These are phyloP conservation scores for Pegea sp. DNA, from an alignment of 23 tunicate genomes.

Conservation along the genomic window DNA sequence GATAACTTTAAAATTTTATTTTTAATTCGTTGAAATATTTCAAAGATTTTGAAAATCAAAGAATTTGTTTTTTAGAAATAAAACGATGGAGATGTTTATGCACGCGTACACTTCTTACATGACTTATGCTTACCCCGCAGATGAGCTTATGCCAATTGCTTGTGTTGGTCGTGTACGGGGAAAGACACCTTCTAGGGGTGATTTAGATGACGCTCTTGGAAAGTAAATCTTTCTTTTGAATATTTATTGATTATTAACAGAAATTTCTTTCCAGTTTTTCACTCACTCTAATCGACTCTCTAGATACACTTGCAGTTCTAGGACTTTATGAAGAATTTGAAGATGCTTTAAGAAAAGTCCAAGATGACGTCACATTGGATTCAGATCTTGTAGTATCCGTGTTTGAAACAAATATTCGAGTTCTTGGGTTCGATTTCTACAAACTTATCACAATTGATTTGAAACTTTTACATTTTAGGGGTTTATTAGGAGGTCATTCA, in stretches of 20 bases:
- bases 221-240: slow-evolving; percentile 53
- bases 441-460: not conserved
- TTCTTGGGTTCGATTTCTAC: slow-evolving; percentile 49
- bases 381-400: slow-evolving; percentile 61
- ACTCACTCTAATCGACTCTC: slow-evolving; percentile 77
- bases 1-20: no score
- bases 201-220: slow-evolving; percentile 87
- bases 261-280: slow-evolving; percentile 26
- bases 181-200: slow-evolving; percentile 66
- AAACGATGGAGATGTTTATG: slow-evolving; percentile 69
- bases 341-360: slow-evolving; percentile 56
- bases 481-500: slow-evolving; percentile 84
- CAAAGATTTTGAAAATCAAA: no score
- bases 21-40: no score
- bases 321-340: slow-evolving; percentile 86
- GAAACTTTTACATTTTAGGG: slow-evolving; percentile 10
- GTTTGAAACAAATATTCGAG: slow-evolving; percentile 85
- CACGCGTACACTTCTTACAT: slow-evolving; percentile 84
- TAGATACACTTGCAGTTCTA: slow-evolving; percentile 78
- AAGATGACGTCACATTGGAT: slow-evolving; percentile 26
- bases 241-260: not conserved
- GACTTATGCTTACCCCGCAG: slow-evolving; percentile 89
- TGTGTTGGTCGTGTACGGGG: slow-evolving; percentile 82
- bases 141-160: slow-evolving; percentile 93
- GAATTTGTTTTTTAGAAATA: slow-evolving; percentile 22